Conservation (phyloP, 1,140 invertebrate genomes). For the Orius insidiosus region DNA sequence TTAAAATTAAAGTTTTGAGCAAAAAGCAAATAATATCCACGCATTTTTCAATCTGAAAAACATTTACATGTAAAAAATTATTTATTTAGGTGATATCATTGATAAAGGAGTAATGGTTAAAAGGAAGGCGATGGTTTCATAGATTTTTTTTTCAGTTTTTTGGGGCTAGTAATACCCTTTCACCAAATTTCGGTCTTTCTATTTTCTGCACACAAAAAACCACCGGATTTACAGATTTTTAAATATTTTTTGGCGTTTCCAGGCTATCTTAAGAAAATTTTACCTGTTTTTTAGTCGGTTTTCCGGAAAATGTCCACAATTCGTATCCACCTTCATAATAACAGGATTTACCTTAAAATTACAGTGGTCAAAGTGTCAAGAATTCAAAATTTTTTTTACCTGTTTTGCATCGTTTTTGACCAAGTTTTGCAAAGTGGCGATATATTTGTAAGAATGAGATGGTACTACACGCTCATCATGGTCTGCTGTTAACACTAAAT, state of each 20-base stretch:
- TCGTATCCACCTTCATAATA: conserved; percentile 77
- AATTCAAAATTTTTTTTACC: conserved; percentile 23
- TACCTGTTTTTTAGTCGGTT: conserved; percentile 81
- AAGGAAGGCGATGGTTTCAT: too few relatives aligned
- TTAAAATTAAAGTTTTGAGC: conserved; percentile 48
- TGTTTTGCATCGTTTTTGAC: conserved; percentile 41
- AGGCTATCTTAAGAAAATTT: conserved; percentile 18
- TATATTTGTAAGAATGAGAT: conserved; percentile 87
- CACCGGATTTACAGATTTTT: too few relatives aligned
- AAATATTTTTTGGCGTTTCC: too few relatives aligned
- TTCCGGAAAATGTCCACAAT: conserved; percentile 92
- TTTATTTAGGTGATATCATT: too few relatives aligned
- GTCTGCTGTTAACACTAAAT: conserved; percentile 82
- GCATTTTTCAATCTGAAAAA: conserved; percentile 69
- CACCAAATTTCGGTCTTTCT: too few relatives aligned
- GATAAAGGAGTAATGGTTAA: too few relatives aligned
- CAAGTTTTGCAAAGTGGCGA: conserved; percentile 73
- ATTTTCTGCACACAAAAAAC: too few relatives aligned
- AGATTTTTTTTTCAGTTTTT: too few relatives aligned
- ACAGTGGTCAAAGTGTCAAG: conserved; percentile 4
- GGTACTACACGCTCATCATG: conserved; percentile 97
- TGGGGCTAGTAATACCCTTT: too few relatives aligned
- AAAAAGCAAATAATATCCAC: conserved; percentile 79
- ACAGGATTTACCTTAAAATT: conserved; percentile 65
- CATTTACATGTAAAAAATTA: conserved; percentile 20